These are phyloP conservation scores for Furcula furcula DNA, from an alignment of 2,888 invertebrate species.

Conservation along the genomic window DNA sequence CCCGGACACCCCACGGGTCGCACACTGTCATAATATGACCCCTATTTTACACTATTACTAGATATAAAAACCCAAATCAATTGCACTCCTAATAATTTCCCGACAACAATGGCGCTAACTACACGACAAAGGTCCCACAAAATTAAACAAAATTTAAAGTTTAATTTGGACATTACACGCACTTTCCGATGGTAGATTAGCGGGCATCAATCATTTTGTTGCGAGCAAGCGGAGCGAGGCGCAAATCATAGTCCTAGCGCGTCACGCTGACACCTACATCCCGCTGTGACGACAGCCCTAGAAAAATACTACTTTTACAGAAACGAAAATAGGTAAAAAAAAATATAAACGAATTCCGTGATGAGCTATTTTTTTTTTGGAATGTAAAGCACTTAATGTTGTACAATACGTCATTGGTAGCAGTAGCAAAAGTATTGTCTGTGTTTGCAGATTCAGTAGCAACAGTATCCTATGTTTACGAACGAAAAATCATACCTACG, in stretches of 20 bases:
- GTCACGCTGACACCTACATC: conserved; percentile 73
- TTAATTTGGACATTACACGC: conserved; percentile 59
- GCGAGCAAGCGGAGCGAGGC: conserved; percentile 69
- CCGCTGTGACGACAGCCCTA: conserved; percentile 27
- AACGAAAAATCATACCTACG: no score
- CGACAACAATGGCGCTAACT: conserved; percentile 30
- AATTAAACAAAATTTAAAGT: conserved; percentile 42
- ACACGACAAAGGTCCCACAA: conserved; percentile 24
- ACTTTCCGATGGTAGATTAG: conserved; percentile 66
- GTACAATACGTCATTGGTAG: no score
- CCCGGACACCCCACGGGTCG: no score
- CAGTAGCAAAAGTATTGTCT: no score
- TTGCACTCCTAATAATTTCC: conserved; percentile 25
- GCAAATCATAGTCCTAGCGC: conserved; percentile 75
- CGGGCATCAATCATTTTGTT: conserved; percentile 69
- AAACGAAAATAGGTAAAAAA: neutral
- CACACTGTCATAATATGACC: no score
- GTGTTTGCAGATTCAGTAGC: no score
- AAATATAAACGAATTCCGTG: no score
- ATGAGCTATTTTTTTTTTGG: no score
- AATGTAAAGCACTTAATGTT: no score
- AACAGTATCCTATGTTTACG: no score
- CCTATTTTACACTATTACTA: no score
- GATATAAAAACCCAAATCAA: no score
- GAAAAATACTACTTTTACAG: neutral